Percentiles rank a stretch among this genome's conserved stretches.
phyloP scores from a whole-genome alignment of 2,797 vertebrate species.

The Microtus californicus region DNA sequence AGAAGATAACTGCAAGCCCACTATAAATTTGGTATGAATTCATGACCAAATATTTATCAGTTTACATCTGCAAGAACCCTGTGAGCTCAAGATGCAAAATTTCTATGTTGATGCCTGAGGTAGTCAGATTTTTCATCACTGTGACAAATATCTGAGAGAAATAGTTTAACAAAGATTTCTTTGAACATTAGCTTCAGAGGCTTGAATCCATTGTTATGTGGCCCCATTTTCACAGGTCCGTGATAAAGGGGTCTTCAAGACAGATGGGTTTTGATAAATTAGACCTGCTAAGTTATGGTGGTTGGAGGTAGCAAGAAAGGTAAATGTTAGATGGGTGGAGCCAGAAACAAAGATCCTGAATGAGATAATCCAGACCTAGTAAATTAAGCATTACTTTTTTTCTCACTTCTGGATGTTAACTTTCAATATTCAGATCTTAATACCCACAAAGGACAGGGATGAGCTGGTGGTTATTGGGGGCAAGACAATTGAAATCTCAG shows the following conservation, averaged over 20 bases:
- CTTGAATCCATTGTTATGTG: not conserved
- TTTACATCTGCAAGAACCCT: not conserved
- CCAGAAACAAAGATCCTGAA: too few species aligned
- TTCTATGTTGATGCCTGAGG: not conserved
- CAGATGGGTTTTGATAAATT: not conserved
- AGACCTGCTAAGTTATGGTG: not conserved
- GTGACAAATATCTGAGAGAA: not conserved
- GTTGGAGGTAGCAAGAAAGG: not conserved
- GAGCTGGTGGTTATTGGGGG: too few species aligned
- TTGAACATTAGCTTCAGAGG: not conserved
- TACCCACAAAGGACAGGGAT: not conserved
- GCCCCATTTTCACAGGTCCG: not conserved
- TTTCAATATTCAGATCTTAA: not conserved
- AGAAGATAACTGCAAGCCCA: not conserved
- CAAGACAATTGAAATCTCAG: not conserved
- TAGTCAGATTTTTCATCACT: not conserved
- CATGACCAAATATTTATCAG: not conserved
- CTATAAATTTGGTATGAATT: not conserved
- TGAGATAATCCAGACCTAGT: not conserved
- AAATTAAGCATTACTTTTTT: not conserved
- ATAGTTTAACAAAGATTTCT: not conserved
- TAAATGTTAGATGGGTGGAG: not conserved
- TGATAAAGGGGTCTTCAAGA: too few species aligned
- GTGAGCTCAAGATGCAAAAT: not conserved
- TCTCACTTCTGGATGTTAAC: not conserved